Evolutionary conservation across 2,888 invertebrate genomes (phyloP), one percentile per base, ranked within the genome.

Genomic region (Camponotus fellah): DNA sequence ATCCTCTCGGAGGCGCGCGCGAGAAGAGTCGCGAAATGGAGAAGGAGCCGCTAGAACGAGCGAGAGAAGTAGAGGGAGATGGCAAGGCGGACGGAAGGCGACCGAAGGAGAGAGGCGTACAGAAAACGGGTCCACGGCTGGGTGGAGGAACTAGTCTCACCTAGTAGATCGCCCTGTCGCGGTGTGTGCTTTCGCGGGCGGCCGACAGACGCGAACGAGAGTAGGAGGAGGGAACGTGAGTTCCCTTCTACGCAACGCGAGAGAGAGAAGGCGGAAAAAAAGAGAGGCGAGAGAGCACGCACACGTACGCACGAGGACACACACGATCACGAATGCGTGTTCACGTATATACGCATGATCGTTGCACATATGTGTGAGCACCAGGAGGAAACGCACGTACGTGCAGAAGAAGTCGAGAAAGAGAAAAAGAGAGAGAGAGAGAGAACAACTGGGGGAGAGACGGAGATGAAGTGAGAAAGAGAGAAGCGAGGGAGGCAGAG

Each of bases 101-200:
- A 66, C 58, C 34, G 72, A 66, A 74, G 66, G 68, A 75, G 82
- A 84, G 81, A 68, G 71, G 82, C 77, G 71, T 81, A 83, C 76
- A 68, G 91, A 89, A 91, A 91, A 90, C 91, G 91, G 89, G 90
- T 90, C 91, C 88, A 88, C 86, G 86, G 66, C 85, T 86, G 89
- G 91, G 83, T 85, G 91, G 87, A 89, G 88, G 89, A 91, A 91
- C 91, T 91, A 91, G 91, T 91, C 91, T 91, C 85, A 91, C 89
- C 89, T 89, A 91, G 91, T 90, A 91, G 91, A 91, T 91, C 86
- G 88, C 83, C 86, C 87, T 90, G 88, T 88, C 91, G 85, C 85
- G 85, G 79, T 85, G 86, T 72, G 77, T 83, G 85, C 88, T 87
- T 88, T 88, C 80, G 89, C 91, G 87, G 85, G 87, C 86, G 87